Evolutionary conservation across 2,113 vertebrate genomes (phyloP), one percentile per base, ranked within the genome.

Genomic region (Aptenodytes forsteri): DNA sequence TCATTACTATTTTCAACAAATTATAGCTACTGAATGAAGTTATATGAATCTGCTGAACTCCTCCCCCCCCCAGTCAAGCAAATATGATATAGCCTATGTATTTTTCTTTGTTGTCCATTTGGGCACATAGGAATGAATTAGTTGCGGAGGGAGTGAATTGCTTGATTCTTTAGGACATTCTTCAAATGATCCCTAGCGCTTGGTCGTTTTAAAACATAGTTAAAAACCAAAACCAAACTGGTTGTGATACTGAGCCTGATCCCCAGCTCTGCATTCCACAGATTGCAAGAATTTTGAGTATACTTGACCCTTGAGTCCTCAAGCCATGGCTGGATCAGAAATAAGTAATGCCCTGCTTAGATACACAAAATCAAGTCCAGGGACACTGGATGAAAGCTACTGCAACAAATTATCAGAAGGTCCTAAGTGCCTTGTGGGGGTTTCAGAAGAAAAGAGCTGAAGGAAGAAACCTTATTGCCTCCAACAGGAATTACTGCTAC

Each of bases 11-110:
- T 77, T 86, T 78, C 32, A 89, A 84, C 13, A 71, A 84, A 46
- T 46, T 65, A 9, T n/a, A 92, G 58, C 21, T 47, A 19, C 15
- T 75, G 55, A 97, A 55, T n/a, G 10, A 79, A 42, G 42, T 42
- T 42, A 42, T 42, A 42, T 42, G 42, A 42, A 42, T 42, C 42
- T 16, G 42, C 42, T 16, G 42, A 42, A 42, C 16, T 27, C 19
- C 23, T 34, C 26, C 36, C 8, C 22, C 27, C 17, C 34, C 2
- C 13, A 32, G 1, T 23, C 40, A 90, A 56, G 23, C 8, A 52
- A 83, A 15, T 11, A 64, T 0, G 0, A 71, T 58, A 40, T 0
- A 79, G 40, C 27, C 23, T 11, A 58, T 13, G 6, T 20, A 32
- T 50, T 80, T 90, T 83, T 16, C 9, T 70, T 46, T 69, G 7